These are phyloP conservation scores for Oryzias woworae DNA, from an alignment of 2,113 vertebrate species.

Conservation along the genomic window DNA sequence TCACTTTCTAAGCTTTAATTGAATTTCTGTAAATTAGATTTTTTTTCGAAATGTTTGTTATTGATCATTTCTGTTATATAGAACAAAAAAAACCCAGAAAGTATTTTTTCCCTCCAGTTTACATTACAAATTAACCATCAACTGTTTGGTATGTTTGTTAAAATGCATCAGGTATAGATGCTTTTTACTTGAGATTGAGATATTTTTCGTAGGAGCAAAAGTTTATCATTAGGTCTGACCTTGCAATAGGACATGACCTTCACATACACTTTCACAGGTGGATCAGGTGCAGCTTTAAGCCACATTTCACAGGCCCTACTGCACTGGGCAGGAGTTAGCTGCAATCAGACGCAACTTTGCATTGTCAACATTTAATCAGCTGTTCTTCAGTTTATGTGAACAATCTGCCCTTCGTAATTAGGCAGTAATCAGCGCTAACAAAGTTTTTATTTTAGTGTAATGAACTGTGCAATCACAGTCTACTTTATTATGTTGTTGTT, in stretches of 20 bases:
- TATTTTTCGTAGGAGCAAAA: neutral
- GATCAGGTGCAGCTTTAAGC: neutral
- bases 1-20: too few species aligned
- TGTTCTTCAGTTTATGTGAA: conserved; percentile 52
- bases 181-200: too few species aligned
- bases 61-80: too few species aligned
- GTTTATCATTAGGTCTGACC: neutral
- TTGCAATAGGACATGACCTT: conserved; percentile 33
- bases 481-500: neutral
- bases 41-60: too few species aligned
- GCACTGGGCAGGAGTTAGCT: conserved; percentile 36
- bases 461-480: conserved; percentile 44
- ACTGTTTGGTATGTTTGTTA: too few species aligned
- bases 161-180: too few species aligned
- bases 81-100: too few species aligned
- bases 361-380: conserved; percentile 56
- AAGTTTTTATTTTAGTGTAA: conserved; percentile 61
- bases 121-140: too few species aligned
- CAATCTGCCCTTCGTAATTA: conserved; percentile 65
- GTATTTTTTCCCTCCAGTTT: too few species aligned
- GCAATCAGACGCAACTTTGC: conserved; percentile 41
- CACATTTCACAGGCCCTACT: conserved; percentile 22
- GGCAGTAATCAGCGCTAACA: conserved; percentile 45
- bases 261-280: conserved; percentile 20
- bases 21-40: too few species aligned